These are phyloP conservation scores for Epinotia demarniana DNA, from an alignment of 2,888 invertebrate genomes.

Conservation along the genomic window DNA sequence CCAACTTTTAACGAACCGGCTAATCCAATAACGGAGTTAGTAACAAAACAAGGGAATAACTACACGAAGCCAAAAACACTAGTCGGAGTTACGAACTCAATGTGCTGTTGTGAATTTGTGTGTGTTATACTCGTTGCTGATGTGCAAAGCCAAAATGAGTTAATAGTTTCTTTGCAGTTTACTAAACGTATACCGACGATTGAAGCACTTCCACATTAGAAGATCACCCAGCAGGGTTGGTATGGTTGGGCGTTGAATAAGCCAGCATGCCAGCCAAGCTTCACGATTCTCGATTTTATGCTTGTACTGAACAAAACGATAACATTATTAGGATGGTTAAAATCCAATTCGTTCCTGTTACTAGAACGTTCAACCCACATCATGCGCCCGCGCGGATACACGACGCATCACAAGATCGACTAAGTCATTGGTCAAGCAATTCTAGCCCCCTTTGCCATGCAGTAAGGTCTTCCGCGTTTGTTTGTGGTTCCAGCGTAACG, in stretches of 20 bases:
- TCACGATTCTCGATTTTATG: neutral
- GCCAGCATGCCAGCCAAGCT: too few relatives aligned
- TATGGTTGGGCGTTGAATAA: too few relatives aligned
- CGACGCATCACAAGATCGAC: neutral
- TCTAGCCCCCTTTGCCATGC: neutral
- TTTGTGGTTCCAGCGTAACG: constrained; percentile 14
- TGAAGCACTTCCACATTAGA: neutral
- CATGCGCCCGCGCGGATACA: constrained; percentile 18
- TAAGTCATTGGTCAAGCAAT: neutral
- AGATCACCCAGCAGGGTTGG: neutral
- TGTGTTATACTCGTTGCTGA: constrained; percentile 6
- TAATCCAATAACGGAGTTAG: constrained; percentile 39
- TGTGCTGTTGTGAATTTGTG: constrained; percentile 6
- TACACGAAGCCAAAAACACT: constrained; percentile 22
- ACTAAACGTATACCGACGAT: neutral
- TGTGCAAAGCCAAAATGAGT: neutral
- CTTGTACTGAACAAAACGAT: neutral
- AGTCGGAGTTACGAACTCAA: constrained; percentile 14
- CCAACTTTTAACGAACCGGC: constrained; percentile 34
- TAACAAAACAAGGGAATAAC: constrained; percentile 33
- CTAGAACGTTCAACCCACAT: constrained; percentile 32
- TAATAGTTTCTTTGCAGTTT: neutral
- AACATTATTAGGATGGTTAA: constrained; percentile 31
- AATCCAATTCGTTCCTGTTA: constrained; percentile 38
- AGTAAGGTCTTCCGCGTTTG: constrained; percentile 5